phyloP scores from a whole-genome alignment of 2,113 vertebrate genomes.

The Dasyurus viverrinus region DNA sequence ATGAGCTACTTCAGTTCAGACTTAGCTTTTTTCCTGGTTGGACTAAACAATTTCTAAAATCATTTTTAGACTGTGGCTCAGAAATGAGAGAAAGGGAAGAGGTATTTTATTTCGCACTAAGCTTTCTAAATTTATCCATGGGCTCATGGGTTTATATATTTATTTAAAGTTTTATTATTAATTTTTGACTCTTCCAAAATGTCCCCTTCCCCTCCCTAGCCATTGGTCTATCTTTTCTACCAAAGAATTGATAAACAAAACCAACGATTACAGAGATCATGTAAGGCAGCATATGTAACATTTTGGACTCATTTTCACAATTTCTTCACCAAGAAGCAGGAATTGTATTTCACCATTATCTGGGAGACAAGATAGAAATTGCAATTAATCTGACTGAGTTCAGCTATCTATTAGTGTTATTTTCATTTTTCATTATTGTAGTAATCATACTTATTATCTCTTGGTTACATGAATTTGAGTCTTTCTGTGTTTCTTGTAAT shows the following conservation, averaged over 20 bases:
- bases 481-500: not conserved
- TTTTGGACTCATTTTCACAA: not conserved
- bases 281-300: not conserved
- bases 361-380: not conserved
- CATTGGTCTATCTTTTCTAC: not conserved
- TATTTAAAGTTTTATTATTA: not conserved
- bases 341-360: not conserved
- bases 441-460: no score
- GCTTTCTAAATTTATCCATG: constrained; percentile 9
- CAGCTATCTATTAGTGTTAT: not conserved
- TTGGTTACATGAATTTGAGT: no score
- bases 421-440: not conserved
- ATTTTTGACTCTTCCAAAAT: not conserved
- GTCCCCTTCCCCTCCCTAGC: not conserved
- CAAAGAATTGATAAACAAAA: not conserved
- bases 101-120: constrained; percentile 10
- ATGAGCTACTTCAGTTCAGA: not conserved
- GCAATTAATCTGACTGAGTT: not conserved
- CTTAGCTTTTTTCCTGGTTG: not conserved
- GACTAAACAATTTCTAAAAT: not conserved
- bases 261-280: not conserved
- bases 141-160: not conserved
- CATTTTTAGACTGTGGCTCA: not conserved
- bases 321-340: not conserved
- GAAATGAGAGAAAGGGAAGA: constrained; percentile 22